Evolutionary conservation across 2,888 invertebrate species (phyloP), one percentile per base, ranked within the genome.

Genomic region (Synergus gifuensis): DNA sequence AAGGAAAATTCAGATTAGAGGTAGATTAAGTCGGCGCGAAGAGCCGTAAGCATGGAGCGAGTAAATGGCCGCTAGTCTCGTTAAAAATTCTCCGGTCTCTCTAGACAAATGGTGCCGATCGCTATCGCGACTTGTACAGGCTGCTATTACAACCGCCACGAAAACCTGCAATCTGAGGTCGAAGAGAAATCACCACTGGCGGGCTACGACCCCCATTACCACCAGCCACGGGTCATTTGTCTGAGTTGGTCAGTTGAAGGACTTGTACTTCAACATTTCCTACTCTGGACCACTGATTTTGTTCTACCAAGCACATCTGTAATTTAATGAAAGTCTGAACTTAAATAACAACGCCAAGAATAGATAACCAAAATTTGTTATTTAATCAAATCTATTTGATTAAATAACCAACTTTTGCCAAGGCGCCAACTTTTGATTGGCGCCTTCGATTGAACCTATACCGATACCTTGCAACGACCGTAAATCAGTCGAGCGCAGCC

Each of bases 401-500:
- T n/a, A n/a, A n/a, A n/a, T n/a, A n/a, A n/a, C n/a, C n/a, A n/a
- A n/a, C n/a, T n/a, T n/a, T n/a, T n/a, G n/a, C n/a, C n/a, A n/a
- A n/a, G n/a, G n/a, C n/a, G n/a, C n/a, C 87, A 88, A 88, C 86
- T 87, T 87, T 87, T 87, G 89, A 89, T 89, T 88, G 88, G 89
- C 89, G 88, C 85, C 87, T 85, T 85, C 87, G 85, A 83, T 82
- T 85, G 86, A 84, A 86, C 86, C 84, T 85, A 85, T 86, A 85
- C 83, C 82, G 81, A 84, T 84, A 83, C 85, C 85, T 86, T 87
- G 82, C 86, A 81, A 84, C 83, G 85, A 86, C 79, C 86, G 88
- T 89, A 89, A 89, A 89, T 89, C 89, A 89, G 89, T 89, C 88
- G 87, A 84, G 85, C 82, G 85, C 87, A 86, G 87, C 80, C 83